Base-by-base conservation (phyloP, 2,888 invertebrate species). In the Bibio marci region DNA sequence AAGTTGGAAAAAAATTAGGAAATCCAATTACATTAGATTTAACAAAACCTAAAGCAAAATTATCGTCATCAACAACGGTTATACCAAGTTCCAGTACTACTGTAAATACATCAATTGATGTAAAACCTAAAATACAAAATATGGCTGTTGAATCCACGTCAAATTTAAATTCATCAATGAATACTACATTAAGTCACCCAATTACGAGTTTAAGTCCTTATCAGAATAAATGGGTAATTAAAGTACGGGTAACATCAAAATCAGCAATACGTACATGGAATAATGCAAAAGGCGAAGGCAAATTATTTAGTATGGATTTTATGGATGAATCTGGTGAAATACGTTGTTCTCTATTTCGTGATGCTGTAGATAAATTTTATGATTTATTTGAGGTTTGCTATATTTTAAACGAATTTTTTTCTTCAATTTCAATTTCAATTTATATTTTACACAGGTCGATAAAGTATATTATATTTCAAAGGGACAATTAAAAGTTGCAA, bases 321-420 rank as follows among this genome's bases (percentile, higher is more conserved):
- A 66, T 85, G 43, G 97, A 97, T 59, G 90, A 91, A 51, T 81
- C 79, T 43, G 92, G 94, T 3, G 94, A 95, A 62, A 94, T 97
- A 47, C 67, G 88, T 44, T 83, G 81, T 30, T 94, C 94, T 0
- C 91, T 77, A 3, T 97, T 97, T 56, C 80, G 75, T 48, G 83
- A 83, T 39, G 71, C 77, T 48, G 83, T 81, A 44, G 94, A 94
- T 52, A 86, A 83, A 52, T 95, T 74, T 58, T 92, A 76, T 57
- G 81, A 90, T 49, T 70, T 82, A 65, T 69, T 97, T 48, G 82
- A 95, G 70, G 80, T 87, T 28, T 18, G 22, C 22, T 22, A 6
- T 8, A 6, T 4, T 22, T 22, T 8, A 22, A 6, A 6, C 22
- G 22, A 8, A 6, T 22, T 22, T 22, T 22, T 22, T 22, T 22